Conservation (phyloP, 2,888 invertebrate genomes). For the Caenorhabditis sp. region DNA sequence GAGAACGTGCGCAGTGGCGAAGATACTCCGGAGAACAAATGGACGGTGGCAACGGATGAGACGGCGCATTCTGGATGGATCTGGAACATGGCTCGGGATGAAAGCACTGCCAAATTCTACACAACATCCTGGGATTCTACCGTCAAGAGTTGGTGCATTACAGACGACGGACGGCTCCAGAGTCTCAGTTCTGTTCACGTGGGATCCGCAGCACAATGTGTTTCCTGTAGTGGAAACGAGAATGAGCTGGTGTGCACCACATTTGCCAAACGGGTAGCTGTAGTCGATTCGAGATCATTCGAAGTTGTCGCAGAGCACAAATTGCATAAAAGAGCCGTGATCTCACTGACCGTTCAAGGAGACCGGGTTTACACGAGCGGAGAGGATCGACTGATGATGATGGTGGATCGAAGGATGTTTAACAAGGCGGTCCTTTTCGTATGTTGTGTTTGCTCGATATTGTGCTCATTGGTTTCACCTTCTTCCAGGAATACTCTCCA, state of each 20-base stretch:
- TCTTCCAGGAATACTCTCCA: constrained; percentile 40
- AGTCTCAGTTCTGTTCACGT: constrained; percentile 30
- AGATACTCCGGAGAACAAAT: constrained; percentile 18
- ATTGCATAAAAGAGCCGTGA: constrained; percentile 56
- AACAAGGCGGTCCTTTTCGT: constrained; percentile 41
- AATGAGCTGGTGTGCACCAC: constrained; percentile 59
- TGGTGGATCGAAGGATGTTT: constrained; percentile 63
- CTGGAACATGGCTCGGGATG: constrained; percentile 54
- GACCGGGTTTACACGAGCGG: constrained; percentile 62
- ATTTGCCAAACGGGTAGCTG: constrained; percentile 40
- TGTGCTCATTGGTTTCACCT: neutral
- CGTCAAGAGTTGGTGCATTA: constrained; percentile 52
- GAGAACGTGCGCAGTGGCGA: constrained; percentile 30
- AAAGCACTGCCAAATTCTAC: constrained; percentile 21
- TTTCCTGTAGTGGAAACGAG: constrained; percentile 18
- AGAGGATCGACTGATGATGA: constrained; percentile 62
- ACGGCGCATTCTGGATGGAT: constrained; percentile 59
- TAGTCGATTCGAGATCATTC: constrained; percentile 45
- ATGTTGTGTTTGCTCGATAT: neutral
- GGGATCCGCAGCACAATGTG: constrained; percentile 59
- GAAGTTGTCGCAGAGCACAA: constrained; percentile 42
- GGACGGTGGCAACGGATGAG: constrained; percentile 46
- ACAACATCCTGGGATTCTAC: constrained; percentile 62
- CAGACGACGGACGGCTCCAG: constrained; percentile 25
- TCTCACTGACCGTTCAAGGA: constrained; percentile 53